Base-by-base conservation (phyloP, 2,888 invertebrate genomes). In the Pandemis cinnamomeana region DNA sequence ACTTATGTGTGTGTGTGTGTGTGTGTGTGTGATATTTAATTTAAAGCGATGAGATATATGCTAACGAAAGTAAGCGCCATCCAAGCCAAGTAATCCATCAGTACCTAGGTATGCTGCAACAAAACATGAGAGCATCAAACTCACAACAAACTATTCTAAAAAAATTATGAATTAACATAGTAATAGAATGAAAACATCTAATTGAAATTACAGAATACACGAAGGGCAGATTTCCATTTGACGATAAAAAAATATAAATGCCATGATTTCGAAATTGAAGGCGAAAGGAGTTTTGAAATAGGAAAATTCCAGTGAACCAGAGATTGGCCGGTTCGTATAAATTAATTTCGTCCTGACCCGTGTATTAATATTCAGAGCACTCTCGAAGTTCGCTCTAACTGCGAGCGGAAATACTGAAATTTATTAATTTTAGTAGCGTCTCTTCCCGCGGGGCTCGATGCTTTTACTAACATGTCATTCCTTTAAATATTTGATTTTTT, bases 301-400 rank as follows among this genome's bases (percentile, higher is more conserved):
- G 77, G 87, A 87, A 88, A 89, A 89, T 88, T 87, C 82, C 84
- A 82, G 84, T 87, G 86, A 88, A 90, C 89, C 89, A 88, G 87
- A 87, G 87, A 85, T 87, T 87, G 86, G 86, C 86, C 83, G 89
- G 88, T 87, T 87, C 85, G 90, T 89, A 91, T 91, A 92, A 92
- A 92, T 92, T 92, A 92, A 92, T 92, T 91, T 90, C 82, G 83
- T 83, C 83, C 90, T 89, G 91, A 90, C 90, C 89, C 88, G 88
- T 85, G 87, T 91, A 91, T 93, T 93, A 92, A 92, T 92, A 93
- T 92, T 93, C 92, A 91, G 90, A 87, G 88, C 93, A 90, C 91
- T 92, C 89, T 83, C 90, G 86, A 91, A 91, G 88, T 92, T 91
- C 86, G 87, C 84, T 91, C 87, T 89, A 90, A 91, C 89, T 89